Conservation (phyloP, 2,797 vertebrate genomes). For the Potorous gilbertii region DNA sequence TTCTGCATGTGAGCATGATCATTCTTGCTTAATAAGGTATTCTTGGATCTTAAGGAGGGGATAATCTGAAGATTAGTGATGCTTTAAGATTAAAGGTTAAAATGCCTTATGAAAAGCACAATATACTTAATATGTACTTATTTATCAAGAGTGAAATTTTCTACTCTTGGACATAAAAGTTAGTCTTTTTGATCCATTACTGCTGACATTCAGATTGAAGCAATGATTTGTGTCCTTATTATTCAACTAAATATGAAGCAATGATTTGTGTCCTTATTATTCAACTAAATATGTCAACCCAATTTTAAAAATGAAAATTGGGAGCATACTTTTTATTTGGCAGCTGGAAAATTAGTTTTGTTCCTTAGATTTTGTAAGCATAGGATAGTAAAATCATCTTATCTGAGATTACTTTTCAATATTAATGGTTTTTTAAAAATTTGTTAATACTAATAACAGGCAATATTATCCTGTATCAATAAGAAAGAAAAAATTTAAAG, state of each 20-base stretch:
- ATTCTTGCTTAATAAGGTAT: background rate
- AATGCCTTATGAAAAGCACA: background rate
- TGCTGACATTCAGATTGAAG: background rate
- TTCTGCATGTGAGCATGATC: background rate
- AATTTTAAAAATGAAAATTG: background rate
- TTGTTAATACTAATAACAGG: slow-evolving; percentile 52
- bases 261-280: background rate
- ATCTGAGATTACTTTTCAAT: slow-evolving; percentile 68
- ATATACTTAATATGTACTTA: background rate
- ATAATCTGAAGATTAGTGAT: background rate
- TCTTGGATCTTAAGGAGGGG: background rate
- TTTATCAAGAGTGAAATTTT: background rate
- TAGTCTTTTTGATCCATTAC: background rate
- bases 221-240: background rate
- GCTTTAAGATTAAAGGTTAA: background rate
- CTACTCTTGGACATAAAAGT: background rate
- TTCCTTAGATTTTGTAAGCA: slow-evolving; percentile 59
- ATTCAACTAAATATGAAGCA: background rate
- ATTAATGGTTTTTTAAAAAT: slow-evolving; percentile 53
- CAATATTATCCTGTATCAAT: slow-evolving; percentile 30
- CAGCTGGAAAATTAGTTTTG: background rate
- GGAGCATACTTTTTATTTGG: slow-evolving; percentile 9
- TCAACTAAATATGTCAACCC: background rate
- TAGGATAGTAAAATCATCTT: slow-evolving; percentile 72
- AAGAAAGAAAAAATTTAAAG: slow-evolving; percentile 23